These are phyloP conservation scores for Noctuana brunneofusca DNA, from an alignment of 2,888 invertebrate species.

Conservation along the genomic window DNA sequence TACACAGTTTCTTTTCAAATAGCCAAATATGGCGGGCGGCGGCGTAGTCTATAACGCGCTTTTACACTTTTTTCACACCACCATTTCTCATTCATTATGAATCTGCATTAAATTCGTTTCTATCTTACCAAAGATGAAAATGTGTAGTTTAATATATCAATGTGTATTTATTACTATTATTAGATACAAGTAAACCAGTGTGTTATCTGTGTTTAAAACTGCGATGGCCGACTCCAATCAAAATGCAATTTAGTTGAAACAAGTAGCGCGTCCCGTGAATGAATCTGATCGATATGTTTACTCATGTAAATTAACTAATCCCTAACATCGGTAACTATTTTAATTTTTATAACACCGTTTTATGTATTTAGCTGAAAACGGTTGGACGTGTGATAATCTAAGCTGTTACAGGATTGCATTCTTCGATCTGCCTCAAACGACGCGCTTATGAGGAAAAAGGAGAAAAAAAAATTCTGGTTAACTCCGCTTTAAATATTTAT, in stretches of 20 bases:
- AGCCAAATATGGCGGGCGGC: conserved; percentile 1
- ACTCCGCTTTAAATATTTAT: conserved; percentile 6
- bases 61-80: not conserved
- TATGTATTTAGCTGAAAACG: not conserved
- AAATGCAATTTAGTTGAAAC: conserved; percentile 11
- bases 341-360: not conserved
- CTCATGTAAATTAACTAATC: not conserved
- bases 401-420: not conserved
- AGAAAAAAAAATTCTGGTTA: no score
- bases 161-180: not conserved
- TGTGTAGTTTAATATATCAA: not conserved
- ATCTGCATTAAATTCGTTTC: conserved; percentile 21
- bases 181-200: not conserved
- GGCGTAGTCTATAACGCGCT: not conserved
- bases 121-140: conserved; percentile 18
- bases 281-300: not conserved
- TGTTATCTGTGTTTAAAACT: conserved; percentile 8
- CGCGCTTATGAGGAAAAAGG: no score
- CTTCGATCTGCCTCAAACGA: not conserved
- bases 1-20: not conserved
- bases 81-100: not conserved
- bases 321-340: not conserved
- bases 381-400: not conserved
- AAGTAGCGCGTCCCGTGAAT: not conserved
- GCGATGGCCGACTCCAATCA: conserved; percentile 13